Evolutionary conservation across 1,140 invertebrate genomes (phyloP).

Genomic region (Brachionus rotundiformis): DNA sequence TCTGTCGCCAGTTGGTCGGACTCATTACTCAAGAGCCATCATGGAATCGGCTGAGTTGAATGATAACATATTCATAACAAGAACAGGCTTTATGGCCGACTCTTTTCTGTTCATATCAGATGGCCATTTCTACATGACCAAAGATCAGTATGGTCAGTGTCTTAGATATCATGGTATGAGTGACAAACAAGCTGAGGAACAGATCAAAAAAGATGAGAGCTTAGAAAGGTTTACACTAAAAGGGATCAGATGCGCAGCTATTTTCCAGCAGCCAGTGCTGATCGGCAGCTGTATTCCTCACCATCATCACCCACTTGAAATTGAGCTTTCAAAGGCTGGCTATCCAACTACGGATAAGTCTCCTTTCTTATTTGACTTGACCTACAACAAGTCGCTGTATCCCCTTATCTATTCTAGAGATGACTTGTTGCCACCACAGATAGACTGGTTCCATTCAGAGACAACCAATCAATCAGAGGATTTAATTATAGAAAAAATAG

Average conservation of each 20-base stretch:
- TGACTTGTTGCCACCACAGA: background rate
- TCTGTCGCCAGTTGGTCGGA: constrained; percentile 6
- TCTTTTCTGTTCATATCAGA: constrained; percentile 14
- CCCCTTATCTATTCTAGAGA: background rate
- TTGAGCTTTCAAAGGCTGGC: background rate
- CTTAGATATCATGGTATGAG: background rate
- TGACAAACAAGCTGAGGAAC: background rate
- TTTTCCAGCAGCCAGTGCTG: background rate
- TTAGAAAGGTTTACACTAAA: background rate
- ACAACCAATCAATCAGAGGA: background rate
- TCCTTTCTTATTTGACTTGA: constrained; percentile 5
- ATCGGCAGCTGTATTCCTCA: background rate
- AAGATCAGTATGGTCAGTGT: background rate
- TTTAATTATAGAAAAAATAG: background rate
- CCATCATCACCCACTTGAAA: constrained; percentile 9
- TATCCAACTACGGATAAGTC: constrained; percentile 22
- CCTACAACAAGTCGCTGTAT: background rate
- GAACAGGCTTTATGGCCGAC: background rate
- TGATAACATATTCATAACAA: background rate
- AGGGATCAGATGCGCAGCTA: background rate
- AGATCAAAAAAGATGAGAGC: background rate
- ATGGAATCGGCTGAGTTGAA: background rate
- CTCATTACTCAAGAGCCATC: background rate
- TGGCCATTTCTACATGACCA: background rate
- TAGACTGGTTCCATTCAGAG: constrained; percentile 9